Evolutionary conservation across 1,140 invertebrate species (phyloP).

Genomic region (Drosophila yakuba): DNA sequence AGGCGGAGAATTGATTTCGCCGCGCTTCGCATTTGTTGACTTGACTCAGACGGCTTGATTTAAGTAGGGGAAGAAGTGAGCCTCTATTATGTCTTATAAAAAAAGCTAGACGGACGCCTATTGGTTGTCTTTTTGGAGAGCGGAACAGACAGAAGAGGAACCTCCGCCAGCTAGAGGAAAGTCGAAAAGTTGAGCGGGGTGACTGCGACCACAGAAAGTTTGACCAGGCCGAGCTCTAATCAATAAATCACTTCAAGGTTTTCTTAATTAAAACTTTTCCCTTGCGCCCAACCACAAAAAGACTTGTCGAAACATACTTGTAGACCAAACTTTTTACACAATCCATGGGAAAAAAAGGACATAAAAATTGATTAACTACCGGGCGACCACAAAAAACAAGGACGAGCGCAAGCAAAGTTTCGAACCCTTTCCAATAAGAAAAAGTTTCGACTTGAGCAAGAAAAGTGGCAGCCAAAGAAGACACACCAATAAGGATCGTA

Average conservation of each 20-base stretch:
- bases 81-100: constrained; percentile 3
- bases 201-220: constrained; percentile 47
- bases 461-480: constrained; percentile 59
- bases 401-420: constrained; percentile 45
- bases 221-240: constrained; percentile 63
- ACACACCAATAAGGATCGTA: constrained; percentile 12
- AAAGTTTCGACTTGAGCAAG: constrained; percentile 76
- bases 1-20: constrained; percentile 63
- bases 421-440: constrained; percentile 65
- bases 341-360: constrained; percentile 45
- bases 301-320: constrained; percentile 44
- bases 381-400: constrained; percentile 65
- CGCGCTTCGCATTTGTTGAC: constrained; percentile 72
- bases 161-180: constrained; percentile 1
- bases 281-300: constrained; percentile 66
- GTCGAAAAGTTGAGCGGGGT: neutral
- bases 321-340: constrained; percentile 46
- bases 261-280: constrained; percentile 84
- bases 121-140: constrained; percentile 1
- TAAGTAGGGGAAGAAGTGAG: constrained; percentile 23
- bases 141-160: neutral
- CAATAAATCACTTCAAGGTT: constrained; percentile 85
- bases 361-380: constrained; percentile 80
- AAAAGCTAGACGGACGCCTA: neutral
- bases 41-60: constrained; percentile 30